Evolutionary conservation across 2,797 vertebrate species (phyloP), one percentile per base, ranked within the genome.

Genomic region (Bradypus variegatus): DNA sequence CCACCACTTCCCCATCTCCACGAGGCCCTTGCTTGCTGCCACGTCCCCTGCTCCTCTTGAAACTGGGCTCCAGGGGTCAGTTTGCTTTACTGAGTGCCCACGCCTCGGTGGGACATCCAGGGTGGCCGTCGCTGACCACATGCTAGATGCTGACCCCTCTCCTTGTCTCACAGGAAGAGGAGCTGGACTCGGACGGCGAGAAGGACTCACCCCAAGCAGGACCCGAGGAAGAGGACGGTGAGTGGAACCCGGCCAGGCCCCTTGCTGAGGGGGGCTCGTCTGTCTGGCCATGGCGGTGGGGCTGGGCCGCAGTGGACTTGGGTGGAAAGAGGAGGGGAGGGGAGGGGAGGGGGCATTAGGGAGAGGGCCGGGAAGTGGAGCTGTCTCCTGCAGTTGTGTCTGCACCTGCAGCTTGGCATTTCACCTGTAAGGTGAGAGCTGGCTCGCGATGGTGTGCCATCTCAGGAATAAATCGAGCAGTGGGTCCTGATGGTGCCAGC

Each of bases 191-290:
- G 1, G 92, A 88, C 0, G 27, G 33, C 4, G 77, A 86, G 75
- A 90, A 73, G 36, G 86, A 25, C 3, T 33, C 65, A 0, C 23
- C 81, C 9, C 55, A 50, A 1, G 93, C 81, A 41, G 95, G 25
- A 31, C 92, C 92, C 0, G 89, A 93, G 83, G 96, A 95, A 1
- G 95, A 95, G 4, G 89, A 93, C 0, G 95, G 96, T 96, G 94
- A 96, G 96, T 91, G 19, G 9, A 2, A 5, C 23, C 23, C 1
- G 0, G 75, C 23, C 7, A 2, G 36, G 36, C 38, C 6, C 45
- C 55, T 21, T 75, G 10, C 36, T 2, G 7, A 36, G 23, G 10
- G 15, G 10, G 31, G 83, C 29, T 21, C 62, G 75, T 50, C 53
- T 9, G 3, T 41, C 69, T 69, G 67, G 67, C 67, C n/a, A 9